A percentile compares a stretch with the other conserved stretches of the same genome.
Conservation (phyloP, 2,888 invertebrate species). For the Acleris cristana region DNA sequence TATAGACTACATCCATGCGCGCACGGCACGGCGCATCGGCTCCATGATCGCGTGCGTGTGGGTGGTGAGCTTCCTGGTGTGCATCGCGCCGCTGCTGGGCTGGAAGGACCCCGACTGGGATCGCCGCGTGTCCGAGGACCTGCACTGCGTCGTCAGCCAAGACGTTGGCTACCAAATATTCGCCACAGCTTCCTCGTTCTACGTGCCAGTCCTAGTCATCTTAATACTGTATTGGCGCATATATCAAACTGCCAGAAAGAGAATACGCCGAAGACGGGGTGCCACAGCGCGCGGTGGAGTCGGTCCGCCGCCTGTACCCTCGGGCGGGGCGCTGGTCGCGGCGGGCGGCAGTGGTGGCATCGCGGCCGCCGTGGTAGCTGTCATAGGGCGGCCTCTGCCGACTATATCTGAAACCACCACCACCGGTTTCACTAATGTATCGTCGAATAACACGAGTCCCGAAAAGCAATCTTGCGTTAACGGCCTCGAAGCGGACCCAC, state of each 20-base stretch:
- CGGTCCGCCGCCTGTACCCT: slow-evolving; percentile 77
- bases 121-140: slow-evolving; percentile 84
- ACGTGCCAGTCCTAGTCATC: slow-evolving; percentile 93
- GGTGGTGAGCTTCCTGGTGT: slow-evolving; percentile 92
- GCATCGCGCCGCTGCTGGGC: slow-evolving; percentile 93
- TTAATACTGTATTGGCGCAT: slow-evolving; percentile 95
- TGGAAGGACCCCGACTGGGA: slow-evolving; percentile 89
- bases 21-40: slow-evolving; percentile 90
- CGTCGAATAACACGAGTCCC: slow-evolving; percentile 89
- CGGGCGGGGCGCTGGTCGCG: slow-evolving; percentile 85
- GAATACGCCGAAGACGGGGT: slow-evolving; percentile 89
- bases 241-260: slow-evolving; percentile 93
- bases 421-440: slow-evolving; percentile 89
- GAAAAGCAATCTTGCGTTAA: slow-evolving; percentile 89
- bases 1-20: slow-evolving; percentile 93
- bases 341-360: slow-evolving; percentile 89
- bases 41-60: slow-evolving; percentile 93
- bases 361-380: slow-evolving; percentile 89
- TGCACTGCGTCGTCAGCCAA: slow-evolving; percentile 92
- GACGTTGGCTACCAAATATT: slow-evolving; percentile 94
- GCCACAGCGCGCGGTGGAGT: slow-evolving; percentile 80
- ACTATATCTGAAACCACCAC: slow-evolving; percentile 89
- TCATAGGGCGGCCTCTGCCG: slow-evolving; percentile 88
- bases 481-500: slow-evolving; percentile 86
- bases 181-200: slow-evolving; percentile 95